These are phyloP conservation scores for Psittacula derbiana DNA, from an alignment of 2,797 vertebrate genomes.

Conservation along the genomic window DNA sequence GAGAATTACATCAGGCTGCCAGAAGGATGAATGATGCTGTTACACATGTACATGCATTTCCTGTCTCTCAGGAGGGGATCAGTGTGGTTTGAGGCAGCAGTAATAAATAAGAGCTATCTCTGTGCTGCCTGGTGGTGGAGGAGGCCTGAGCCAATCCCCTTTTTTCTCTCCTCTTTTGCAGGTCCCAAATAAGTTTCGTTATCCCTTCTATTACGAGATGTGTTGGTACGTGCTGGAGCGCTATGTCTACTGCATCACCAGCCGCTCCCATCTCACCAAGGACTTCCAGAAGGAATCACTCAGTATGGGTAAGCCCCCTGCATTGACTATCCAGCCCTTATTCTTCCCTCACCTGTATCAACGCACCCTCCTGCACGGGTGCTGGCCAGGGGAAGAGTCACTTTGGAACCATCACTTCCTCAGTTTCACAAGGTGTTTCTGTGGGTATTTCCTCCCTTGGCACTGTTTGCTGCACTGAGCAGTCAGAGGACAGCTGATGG, in stretches of 20 bases:
- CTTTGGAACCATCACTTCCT: background rate
- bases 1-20: background rate
- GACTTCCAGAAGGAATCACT: constrained; percentile 96
- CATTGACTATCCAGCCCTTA: background rate
- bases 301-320: constrained; percentile 85
- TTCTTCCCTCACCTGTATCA: background rate
- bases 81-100: background rate
- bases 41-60: background rate
- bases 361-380: background rate
- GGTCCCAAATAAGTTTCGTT: constrained; percentile 97
- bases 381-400: background rate
- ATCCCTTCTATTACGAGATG: constrained; percentile 99
- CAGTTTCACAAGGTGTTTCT: background rate
- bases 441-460: background rate
- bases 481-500: background rate
- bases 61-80: background rate
- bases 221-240: constrained; percentile 98
- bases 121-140: background rate
- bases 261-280: constrained; percentile 89
- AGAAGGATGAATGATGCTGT: background rate
- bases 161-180: constrained; percentile 49
- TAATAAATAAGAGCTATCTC: background rate
- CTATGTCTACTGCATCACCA: constrained; percentile 94
- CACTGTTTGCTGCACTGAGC: background rate
- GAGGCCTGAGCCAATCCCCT: background rate